phyloP scores from a whole-genome alignment of 1,140 invertebrate genomes.

The Olivierus martensii region DNA sequence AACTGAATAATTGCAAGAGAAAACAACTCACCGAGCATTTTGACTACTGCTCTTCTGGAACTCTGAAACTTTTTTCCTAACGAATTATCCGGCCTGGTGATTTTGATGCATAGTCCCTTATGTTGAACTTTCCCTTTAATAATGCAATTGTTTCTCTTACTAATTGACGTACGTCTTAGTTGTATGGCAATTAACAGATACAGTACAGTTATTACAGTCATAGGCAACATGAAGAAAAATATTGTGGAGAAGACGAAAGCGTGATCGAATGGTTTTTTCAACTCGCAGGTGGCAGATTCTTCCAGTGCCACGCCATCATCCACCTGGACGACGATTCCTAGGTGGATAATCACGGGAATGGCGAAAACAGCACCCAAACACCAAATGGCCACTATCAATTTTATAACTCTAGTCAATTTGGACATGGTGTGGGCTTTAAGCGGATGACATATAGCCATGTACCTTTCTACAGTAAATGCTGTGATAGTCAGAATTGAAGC shows the following conservation, averaged over 20 bases:
- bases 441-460: slow-evolving; percentile 87
- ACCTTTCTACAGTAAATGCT: slow-evolving; percentile 87
- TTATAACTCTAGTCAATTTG: slow-evolving; percentile 43
- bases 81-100: slow-evolving; percentile 1
- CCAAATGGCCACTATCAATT: slow-evolving; percentile 45
- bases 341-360: slow-evolving; percentile 45
- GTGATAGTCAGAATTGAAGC: slow-evolving; percentile 86
- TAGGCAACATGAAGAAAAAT: slow-evolving; percentile 67
- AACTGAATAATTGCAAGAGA: too few species aligned
- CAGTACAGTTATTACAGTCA: slow-evolving; percentile 67
- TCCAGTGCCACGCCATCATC: background rate
- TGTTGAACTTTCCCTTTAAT: background rate
- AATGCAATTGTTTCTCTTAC: background rate
- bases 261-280: slow-evolving; percentile 34
- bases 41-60: slow-evolving; percentile 20
- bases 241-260: slow-evolving; percentile 68
- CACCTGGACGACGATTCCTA: slow-evolving; percentile 19
- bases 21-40: slow-evolving; percentile 20
- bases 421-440: slow-evolving; percentile 75
- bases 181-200: slow-evolving; percentile 69
- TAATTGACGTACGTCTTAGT: slow-evolving; percentile 33
- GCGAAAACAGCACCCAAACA: slow-evolving; percentile 46
- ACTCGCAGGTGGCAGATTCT: slow-evolving; percentile 1
- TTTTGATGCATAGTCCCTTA: background rate
- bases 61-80: background rate